phyloP scores from a whole-genome alignment of 2,113 vertebrate genomes.

The Triplophysa tibetana region DNA sequence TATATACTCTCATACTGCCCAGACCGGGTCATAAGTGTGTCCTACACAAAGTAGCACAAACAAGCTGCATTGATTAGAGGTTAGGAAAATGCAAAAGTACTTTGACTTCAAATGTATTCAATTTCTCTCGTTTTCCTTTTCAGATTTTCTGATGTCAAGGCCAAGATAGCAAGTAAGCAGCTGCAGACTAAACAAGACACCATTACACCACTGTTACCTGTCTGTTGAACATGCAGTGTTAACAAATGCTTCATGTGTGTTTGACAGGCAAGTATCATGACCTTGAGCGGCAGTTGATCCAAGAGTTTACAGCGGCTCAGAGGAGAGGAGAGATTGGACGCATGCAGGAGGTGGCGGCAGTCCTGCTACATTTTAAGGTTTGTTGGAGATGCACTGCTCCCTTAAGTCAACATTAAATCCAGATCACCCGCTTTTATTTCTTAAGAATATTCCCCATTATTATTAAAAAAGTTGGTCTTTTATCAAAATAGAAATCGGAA shows the following conservation, averaged over 20 bases:
- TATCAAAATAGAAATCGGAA: too few species aligned
- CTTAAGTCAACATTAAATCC: too few species aligned
- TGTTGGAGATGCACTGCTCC: slow-evolving; percentile 41
- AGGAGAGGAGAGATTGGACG: slow-evolving; percentile 91
- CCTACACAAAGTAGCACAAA: neutral
- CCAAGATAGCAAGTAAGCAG: slow-evolving; percentile 98
- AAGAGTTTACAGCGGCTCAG: slow-evolving; percentile 95
- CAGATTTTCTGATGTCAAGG: slow-evolving; percentile 98
- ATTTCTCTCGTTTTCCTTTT: neutral
- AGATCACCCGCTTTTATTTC: too few species aligned
- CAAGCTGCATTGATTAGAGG: neutral
- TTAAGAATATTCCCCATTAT: too few species aligned
- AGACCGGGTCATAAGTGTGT: neutral
- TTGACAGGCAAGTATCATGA: slow-evolving; percentile 97
- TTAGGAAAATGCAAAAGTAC: neutral
- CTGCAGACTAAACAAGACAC: neutral
- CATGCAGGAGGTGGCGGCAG: slow-evolving; percentile 97
- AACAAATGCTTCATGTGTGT: slow-evolving; percentile 13
- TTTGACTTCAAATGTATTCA: neutral
- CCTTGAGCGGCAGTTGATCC: slow-evolving; percentile 96
- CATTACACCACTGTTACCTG: neutral
- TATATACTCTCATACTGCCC: too few species aligned
- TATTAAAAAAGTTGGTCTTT: too few species aligned
- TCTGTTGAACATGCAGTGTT: neutral
- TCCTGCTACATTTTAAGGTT: slow-evolving; percentile 99